Evolutionary conservation across 1,140 invertebrate species (phyloP).

Genomic region (Pristionchus pacificus): DNA sequence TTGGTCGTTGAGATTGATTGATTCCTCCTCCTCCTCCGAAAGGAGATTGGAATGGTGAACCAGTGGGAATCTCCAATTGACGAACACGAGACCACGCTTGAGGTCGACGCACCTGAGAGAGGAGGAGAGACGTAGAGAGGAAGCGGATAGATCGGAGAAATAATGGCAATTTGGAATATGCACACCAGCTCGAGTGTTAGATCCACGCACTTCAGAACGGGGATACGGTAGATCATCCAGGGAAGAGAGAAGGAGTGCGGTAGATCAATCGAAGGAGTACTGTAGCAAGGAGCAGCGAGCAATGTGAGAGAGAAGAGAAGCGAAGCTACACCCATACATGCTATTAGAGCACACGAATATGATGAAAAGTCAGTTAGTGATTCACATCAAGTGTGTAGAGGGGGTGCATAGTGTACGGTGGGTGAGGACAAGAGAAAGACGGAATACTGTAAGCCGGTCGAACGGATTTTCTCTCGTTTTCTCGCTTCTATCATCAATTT

Average conservation of each 20-base stretch:
- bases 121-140: not conserved
- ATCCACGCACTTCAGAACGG: no score
- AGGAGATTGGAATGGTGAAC: no score
- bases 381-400: no score
- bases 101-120: not conserved
- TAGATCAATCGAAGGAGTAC: not conserved
- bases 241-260: not conserved
- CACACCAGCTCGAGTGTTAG: no score
- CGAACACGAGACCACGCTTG: slow-evolving; percentile 28
- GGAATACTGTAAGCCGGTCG: no score
- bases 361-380: no score
- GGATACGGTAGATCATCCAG: not conserved
- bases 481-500: not conserved
- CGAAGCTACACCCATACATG: no score
- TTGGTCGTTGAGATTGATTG: no score
- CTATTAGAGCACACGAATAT: no score
- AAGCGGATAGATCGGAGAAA: not conserved
- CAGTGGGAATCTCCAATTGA: slow-evolving; percentile 28
- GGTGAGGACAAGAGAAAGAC: no score
- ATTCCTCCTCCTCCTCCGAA: not conserved
- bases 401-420: no score
- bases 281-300: slow-evolving; percentile 6
- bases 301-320: not conserved
- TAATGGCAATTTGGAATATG: no score
- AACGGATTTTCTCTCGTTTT: not conserved